Conservation (phyloP, 2,113 vertebrate species). For the Haplochromis burtoni region DNA sequence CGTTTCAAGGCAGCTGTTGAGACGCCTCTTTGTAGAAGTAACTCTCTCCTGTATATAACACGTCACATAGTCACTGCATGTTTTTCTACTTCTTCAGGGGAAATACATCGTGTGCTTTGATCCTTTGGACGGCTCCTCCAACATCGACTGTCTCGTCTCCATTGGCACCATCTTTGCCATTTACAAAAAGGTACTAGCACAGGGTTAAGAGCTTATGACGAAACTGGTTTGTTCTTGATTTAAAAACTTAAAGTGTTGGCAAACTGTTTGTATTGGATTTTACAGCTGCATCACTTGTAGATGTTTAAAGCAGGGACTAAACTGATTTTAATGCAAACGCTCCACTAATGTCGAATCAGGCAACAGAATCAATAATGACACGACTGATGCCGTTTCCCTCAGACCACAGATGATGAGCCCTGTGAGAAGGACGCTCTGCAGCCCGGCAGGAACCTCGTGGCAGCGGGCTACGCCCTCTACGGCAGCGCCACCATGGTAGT, state of each 20-base stretch:
- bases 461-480: slow-evolving; percentile 92
- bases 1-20: fast-evolving
- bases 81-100: slow-evolving; percentile 66
- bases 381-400: not conserved
- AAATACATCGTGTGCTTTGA: slow-evolving; percentile 98
- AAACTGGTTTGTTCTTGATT: not conserved
- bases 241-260: not conserved
- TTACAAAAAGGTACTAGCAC: slow-evolving; percentile 82
- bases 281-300: fast-evolving
- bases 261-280: fast-evolving
- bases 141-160: slow-evolving; percentile 95
- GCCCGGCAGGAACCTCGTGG: slow-evolving; percentile 85
- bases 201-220: not conserved
- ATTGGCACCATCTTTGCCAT: slow-evolving; percentile 96
- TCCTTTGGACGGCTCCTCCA: slow-evolving; percentile 94
- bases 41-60: not conserved
- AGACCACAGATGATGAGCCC: slow-evolving; percentile 77
- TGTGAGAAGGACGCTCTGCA: slow-evolving; percentile 85
- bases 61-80: not conserved
- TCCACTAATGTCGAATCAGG: not conserved
- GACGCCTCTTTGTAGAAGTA: not conserved
- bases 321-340: not conserved
- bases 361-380: not conserved
- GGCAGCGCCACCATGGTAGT: slow-evolving; percentile 97
- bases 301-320: not conserved